Conservation (phyloP, 1,140 invertebrate genomes). For the Aphelenchoides fujianensis region DNA sequence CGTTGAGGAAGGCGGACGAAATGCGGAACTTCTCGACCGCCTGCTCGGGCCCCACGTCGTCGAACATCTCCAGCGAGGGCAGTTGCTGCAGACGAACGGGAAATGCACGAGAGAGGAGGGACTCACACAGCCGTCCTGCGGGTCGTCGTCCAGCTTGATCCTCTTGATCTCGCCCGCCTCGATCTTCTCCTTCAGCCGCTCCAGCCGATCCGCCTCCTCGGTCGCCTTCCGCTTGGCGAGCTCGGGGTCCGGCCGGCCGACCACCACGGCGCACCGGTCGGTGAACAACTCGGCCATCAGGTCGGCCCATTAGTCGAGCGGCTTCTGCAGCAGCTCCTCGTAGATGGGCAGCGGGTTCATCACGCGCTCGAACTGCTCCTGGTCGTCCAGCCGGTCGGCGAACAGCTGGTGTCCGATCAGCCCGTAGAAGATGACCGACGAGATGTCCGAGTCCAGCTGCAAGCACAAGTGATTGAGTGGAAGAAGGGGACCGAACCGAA, state of each 20-base stretch:
- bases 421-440: background rate
- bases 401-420: background rate
- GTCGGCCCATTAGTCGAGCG: background rate
- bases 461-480: background rate
- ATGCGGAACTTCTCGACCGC: background rate
- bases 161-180: background rate
- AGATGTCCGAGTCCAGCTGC: background rate
- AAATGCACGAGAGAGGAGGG: background rate
- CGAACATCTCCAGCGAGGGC: background rate
- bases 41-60: background rate
- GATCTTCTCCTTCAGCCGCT: slow-evolving; percentile 3
- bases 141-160: background rate
- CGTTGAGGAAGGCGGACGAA: background rate
- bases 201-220: background rate
- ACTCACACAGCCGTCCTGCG: background rate
- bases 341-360: background rate
- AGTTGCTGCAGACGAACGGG: background rate
- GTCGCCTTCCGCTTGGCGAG: background rate
- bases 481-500: slow-evolving; percentile 11
- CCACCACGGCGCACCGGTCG: slow-evolving; percentile 5
- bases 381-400: background rate
- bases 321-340: background rate
- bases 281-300: slow-evolving; percentile 12
- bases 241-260: background rate
- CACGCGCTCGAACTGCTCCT: slow-evolving; percentile 5